phyloP scores from a whole-genome alignment of 2,888 invertebrate genomes.

The Dasypolia templi region DNA sequence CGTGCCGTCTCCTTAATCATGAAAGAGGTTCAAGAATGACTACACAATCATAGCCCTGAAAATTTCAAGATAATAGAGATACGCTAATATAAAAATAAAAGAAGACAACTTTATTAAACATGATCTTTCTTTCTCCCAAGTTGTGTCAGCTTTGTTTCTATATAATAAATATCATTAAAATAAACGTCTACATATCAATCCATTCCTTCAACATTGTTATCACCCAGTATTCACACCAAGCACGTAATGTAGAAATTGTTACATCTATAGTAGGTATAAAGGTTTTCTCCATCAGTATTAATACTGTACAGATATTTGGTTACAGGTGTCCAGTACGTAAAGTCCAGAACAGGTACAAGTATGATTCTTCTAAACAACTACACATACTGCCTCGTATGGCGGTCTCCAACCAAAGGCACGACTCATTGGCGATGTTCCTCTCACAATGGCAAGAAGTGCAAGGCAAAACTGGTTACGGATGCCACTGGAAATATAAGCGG shows the following conservation, averaged over 20 bases:
- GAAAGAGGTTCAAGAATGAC: not conserved
- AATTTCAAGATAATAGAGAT: not conserved
- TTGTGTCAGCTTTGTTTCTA: not conserved
- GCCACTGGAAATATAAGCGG: slow-evolving; percentile 20
- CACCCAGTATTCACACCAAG: too few species aligned
- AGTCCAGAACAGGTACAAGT: slow-evolving; percentile 53
- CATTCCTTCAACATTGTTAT: not conserved
- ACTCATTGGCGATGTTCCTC: slow-evolving; percentile 56
- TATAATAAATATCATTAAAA: not conserved
- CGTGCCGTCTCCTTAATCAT: not conserved
- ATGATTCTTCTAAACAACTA: slow-evolving; percentile 60
- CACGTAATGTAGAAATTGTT: not conserved
- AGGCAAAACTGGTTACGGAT: slow-evolving; percentile 46
- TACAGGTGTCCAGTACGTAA: slow-evolving; percentile 42
- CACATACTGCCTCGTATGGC: slow-evolving; percentile 42
- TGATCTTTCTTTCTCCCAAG: not conserved
- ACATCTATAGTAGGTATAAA: slow-evolving; percentile 6
- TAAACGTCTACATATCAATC: not conserved
- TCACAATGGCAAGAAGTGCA: slow-evolving; percentile 56
- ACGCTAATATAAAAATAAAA: not conserved
- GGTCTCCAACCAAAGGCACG: slow-evolving; percentile 31
- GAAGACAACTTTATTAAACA: not conserved
- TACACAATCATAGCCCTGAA: not conserved
- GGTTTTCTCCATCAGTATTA: not conserved
- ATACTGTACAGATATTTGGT: slow-evolving; percentile 5